Percentiles rank a stretch among this genome's conserved stretches.
Conservation (phyloP, 2,888 invertebrate genomes). For the Scaeva pyrastri region DNA sequence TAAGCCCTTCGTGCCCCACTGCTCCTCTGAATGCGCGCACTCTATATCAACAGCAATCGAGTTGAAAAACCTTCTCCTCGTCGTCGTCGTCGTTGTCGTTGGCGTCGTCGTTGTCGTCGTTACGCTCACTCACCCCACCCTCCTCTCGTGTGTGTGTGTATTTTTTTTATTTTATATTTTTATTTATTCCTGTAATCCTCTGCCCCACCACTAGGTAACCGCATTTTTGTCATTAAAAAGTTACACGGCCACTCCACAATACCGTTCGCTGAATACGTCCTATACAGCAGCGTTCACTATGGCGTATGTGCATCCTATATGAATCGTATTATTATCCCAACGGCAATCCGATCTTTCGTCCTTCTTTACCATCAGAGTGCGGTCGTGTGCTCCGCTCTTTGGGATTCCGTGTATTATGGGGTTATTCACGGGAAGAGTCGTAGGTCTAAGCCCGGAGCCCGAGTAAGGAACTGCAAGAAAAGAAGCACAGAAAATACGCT, state of each 20-base stretch:
- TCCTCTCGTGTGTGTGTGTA: not conserved
- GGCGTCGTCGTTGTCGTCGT: not conserved
- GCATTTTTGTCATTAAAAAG: conserved; percentile 76
- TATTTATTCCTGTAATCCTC: conserved; percentile 68
- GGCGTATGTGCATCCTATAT: conserved; percentile 69
- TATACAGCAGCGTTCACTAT: conserved; percentile 48
- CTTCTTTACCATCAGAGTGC: conserved; percentile 22
- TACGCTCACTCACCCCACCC: conserved; percentile 38
- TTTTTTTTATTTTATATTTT: conserved; percentile 39
- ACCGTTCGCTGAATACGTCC: conserved; percentile 49
- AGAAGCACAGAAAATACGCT: conserved; percentile 65
- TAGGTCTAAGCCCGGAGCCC: conserved; percentile 34
- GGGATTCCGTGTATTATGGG: not conserved
- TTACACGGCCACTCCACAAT: conserved; percentile 70
- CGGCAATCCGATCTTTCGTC: conserved; percentile 62
- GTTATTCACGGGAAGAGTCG: conserved; percentile 17
- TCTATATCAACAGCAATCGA: conserved; percentile 54
- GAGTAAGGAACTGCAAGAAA: conserved; percentile 61
- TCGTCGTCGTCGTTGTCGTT: not conserved
- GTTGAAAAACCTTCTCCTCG: conserved; percentile 46
- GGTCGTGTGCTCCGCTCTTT: conserved; percentile 7
- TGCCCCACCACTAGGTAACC: conserved; percentile 68
- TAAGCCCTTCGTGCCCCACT: conserved; percentile 70
- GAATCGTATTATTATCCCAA: conserved; percentile 68
- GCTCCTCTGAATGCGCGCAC: conserved; percentile 60